Conservation (phyloP, 2,888 invertebrate species). For the Xestia rhomboidea region DNA sequence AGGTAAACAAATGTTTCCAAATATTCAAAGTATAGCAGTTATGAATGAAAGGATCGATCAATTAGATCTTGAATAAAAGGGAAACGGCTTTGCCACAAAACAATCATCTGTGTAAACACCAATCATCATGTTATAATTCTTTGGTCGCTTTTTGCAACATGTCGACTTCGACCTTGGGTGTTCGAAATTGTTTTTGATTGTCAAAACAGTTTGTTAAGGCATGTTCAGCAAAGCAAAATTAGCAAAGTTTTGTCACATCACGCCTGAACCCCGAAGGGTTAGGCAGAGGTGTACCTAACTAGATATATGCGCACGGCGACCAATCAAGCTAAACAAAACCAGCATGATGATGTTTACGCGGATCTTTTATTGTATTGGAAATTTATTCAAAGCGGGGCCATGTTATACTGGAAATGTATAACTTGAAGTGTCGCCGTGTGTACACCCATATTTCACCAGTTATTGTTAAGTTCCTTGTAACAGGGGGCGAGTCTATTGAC, state of each 20-base stretch:
- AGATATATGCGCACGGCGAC: too few relatives aligned
- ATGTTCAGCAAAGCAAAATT: background rate
- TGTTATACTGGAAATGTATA: too few relatives aligned
- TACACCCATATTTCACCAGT: too few relatives aligned
- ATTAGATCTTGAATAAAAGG: background rate
- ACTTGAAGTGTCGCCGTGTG: too few relatives aligned
- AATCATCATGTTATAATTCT: background rate
- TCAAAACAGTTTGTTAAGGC: background rate
- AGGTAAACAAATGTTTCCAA: background rate
- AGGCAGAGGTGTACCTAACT: too few relatives aligned
- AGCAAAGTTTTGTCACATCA: background rate
- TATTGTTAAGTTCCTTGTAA: too few relatives aligned
- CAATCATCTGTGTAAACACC: slow-evolving; percentile 3
- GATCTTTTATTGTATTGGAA: too few relatives aligned
- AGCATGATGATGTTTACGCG: too few relatives aligned
- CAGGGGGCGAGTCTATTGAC: too few relatives aligned
- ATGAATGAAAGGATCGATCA: background rate
- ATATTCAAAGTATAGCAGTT: background rate
- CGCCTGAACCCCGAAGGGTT: background rate
- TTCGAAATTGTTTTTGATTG: background rate
- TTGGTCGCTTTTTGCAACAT: background rate
- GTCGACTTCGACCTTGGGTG: background rate
- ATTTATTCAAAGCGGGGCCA: too few relatives aligned
- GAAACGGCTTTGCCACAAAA: background rate
- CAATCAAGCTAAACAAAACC: too few relatives aligned